phyloP scores from a whole-genome alignment of 2,113 vertebrate genomes.

The Upupa epops region DNA sequence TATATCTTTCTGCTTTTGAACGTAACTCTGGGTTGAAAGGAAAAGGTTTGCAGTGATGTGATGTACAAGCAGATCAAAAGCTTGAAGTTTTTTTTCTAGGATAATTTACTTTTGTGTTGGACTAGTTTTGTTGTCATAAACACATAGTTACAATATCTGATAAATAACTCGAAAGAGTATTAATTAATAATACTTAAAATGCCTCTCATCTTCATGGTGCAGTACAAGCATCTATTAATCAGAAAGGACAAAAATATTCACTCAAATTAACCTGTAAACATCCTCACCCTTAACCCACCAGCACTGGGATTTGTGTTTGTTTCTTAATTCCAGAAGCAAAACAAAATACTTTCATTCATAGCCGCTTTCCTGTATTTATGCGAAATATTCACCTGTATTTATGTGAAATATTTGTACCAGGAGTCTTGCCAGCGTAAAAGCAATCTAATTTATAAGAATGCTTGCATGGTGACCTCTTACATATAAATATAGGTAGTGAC shows the following conservation, averaged over 20 bases:
- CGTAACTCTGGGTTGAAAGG: constrained; percentile 76
- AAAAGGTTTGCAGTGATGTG: constrained; percentile 72
- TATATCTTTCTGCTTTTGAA: constrained; percentile 79
- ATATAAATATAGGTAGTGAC: no score
- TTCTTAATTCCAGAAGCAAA: background rate
- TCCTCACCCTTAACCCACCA: background rate
- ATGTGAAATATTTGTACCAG: background rate
- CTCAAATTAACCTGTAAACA: constrained; percentile 30
- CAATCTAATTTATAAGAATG: background rate
- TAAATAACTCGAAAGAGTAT: constrained; percentile 33
- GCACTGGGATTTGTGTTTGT: background rate
- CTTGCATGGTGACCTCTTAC: no score
- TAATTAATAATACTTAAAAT: constrained; percentile 52
- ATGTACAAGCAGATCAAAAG: constrained; percentile 79
- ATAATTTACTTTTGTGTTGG: constrained; percentile 71
- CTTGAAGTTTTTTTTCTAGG: constrained; percentile 68
- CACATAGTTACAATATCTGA: constrained; percentile 62
- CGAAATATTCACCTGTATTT: background rate
- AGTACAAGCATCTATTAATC: constrained; percentile 37
- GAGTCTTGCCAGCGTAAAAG: background rate
- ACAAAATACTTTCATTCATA: background rate
- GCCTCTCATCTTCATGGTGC: background rate
- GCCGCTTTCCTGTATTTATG: background rate
- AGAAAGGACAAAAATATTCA: constrained; percentile 14
- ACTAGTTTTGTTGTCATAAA: constrained; percentile 72